These are phyloP conservation scores for Stercorarius parasiticus DNA, from an alignment of 2,113 vertebrate species.

Conservation along the genomic window DNA sequence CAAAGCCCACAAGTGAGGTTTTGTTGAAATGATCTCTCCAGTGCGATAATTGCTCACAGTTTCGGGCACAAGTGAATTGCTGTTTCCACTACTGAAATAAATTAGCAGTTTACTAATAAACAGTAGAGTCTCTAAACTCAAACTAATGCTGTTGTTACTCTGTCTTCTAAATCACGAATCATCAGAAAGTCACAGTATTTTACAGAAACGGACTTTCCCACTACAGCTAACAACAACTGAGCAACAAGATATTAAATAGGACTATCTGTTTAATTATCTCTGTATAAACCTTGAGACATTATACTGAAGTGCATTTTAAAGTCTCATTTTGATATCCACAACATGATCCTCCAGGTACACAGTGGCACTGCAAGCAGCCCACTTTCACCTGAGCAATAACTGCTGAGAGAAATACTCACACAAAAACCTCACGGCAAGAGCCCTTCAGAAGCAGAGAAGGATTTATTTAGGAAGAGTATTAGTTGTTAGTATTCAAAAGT, in stretches of 20 bases:
- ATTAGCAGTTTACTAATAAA: not conserved
- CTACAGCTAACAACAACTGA: not conserved
- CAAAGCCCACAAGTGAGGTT: not conserved
- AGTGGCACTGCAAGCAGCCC: not conserved
- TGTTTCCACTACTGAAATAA: not conserved
- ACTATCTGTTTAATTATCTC: not conserved
- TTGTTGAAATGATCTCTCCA: not conserved
- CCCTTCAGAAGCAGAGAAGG: not conserved
- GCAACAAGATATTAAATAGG: not conserved
- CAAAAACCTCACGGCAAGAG: not conserved
- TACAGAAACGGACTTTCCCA: not conserved
- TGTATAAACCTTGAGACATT: not conserved
- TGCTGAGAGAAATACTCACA: not conserved
- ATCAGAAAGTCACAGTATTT: not conserved
- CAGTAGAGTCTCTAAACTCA: not conserved
- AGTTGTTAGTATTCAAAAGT: constrained; percentile 39
- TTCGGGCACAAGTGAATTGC: not conserved
- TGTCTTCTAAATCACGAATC: not conserved
- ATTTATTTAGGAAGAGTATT: not conserved
- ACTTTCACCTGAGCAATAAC: not conserved
- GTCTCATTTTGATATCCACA: not conserved
- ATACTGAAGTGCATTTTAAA: not conserved
- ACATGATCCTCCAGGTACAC: not conserved
- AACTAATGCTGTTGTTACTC: not conserved
- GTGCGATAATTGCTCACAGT: not conserved